These are phyloP conservation scores for Sinodicranocentrus sp. DNA, from an alignment of 2,888 invertebrate genomes.

Conservation along the genomic window DNA sequence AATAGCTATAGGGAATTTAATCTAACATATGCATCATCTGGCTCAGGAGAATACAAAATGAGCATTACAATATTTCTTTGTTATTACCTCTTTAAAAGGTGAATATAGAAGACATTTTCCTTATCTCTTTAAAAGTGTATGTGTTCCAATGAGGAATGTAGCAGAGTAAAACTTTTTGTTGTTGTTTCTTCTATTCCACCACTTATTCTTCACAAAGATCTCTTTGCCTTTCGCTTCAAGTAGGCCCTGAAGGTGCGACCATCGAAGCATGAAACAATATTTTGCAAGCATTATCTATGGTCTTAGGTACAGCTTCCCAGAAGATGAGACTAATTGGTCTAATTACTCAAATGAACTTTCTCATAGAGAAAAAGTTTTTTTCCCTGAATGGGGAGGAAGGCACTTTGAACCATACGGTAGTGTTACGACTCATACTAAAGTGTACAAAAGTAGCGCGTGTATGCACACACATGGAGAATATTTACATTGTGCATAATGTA, in stretches of 20 bases:
- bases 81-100: slow-evolving; percentile 24
- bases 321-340: slow-evolving; percentile 62
- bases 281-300: slow-evolving; percentile 5
- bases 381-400: background rate
- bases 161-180: slow-evolving; percentile 9
- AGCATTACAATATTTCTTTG: slow-evolving; percentile 10
- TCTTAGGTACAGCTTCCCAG: slow-evolving; percentile 13
- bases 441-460: too few species aligned
- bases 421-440: too few species aligned
- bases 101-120: background rate
- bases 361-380: slow-evolving; percentile 13
- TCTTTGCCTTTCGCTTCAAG: slow-evolving; percentile 16
- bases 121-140: background rate
- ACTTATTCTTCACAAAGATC: background rate
- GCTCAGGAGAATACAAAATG: slow-evolving; percentile 23
- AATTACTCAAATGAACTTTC: slow-evolving; percentile 64
- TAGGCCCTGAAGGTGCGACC: slow-evolving; percentile 40
- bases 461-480: too few species aligned
- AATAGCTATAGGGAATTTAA: slow-evolving; percentile 3
- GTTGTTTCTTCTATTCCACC: background rate
- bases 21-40: slow-evolving; percentile 16
- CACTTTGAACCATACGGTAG: too few species aligned
- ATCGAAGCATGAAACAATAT: slow-evolving; percentile 51
- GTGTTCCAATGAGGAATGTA: background rate
- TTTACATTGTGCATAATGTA: background rate